Evolutionary conservation across 2,888 invertebrate species (phyloP).

Genomic region (Maniola hyperantus): DNA sequence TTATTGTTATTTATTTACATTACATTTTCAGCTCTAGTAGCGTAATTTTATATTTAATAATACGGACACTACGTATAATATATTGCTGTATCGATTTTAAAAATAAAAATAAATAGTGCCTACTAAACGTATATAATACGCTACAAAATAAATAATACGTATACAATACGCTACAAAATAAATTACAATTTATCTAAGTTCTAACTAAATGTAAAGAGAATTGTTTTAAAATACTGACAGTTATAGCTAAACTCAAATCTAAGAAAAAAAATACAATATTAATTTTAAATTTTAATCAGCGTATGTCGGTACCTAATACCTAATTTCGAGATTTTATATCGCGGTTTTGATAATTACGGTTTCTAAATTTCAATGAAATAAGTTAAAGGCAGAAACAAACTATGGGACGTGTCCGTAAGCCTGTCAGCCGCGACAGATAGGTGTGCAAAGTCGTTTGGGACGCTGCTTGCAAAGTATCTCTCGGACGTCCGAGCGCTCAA

Average conservation of each 20-base stretch:
- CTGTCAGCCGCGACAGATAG: too few species aligned
- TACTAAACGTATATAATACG: conserved; percentile 61
- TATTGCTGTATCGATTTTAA: conserved; percentile 54
- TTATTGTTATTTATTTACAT: conserved; percentile 34
- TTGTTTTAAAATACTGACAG: conserved; percentile 76
- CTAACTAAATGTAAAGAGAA: conserved; percentile 71
- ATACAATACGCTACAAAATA: conserved; percentile 69
- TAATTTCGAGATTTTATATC: conserved; percentile 8
- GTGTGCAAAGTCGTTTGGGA: too few species aligned
- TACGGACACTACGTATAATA: conserved; percentile 62
- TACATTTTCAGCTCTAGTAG: conserved; percentile 20
- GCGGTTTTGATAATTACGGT: background rate
- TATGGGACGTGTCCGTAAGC: too few species aligned
- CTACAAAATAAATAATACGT: conserved; percentile 76
- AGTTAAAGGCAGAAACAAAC: background rate
- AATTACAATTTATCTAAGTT: conserved; percentile 77
- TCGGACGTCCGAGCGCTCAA: too few species aligned
- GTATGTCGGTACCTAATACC: background rate
- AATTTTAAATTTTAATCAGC: conserved; percentile 1
- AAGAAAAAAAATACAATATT: conserved; percentile 36
- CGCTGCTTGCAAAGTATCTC: too few species aligned
- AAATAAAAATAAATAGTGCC: conserved; percentile 67
- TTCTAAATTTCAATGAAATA: conserved; percentile 11
- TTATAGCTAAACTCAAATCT: conserved; percentile 47
- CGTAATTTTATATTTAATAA: conserved; percentile 40